Evolutionary conservation across 2,888 invertebrate species (phyloP), one percentile per base, ranked within the genome.

Genomic region (Anorthoa munda): DNA sequence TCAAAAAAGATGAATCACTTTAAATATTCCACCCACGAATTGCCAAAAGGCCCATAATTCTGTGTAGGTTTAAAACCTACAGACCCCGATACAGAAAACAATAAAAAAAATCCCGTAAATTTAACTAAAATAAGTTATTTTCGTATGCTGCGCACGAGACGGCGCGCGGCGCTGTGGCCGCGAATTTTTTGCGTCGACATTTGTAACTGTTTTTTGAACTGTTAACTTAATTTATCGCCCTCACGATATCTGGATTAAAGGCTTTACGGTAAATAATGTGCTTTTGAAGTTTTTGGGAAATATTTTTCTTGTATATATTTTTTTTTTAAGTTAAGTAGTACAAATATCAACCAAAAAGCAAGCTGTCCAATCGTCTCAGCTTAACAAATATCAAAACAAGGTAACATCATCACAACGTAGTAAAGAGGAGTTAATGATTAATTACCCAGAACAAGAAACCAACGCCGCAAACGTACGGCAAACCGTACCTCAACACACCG

Each of bases 71-170:
- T 64, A 73, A 68, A 79, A 71, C 81, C 81, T 74, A 84, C 67
- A 81, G 84, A 81, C 81, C 81, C 70, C 81, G 18, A 75, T 84
- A 53, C 31, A 26, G 71, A 50, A 56, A 53, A 81, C 70, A 75
- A 81, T 75, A 84, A 83, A 81, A 75, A 45, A 84, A 84, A 86
- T 84, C 86, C 84, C 86, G 86, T 84, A 86, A 81, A 77, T 84
- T 73, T 84, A 17, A 68, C 45, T 71, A 84, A 84, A 83, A 70
- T 56, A 65, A 69, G n/a, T 46, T 23, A 15, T 66, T 78, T 68
- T 39, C 2, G 51, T 17, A 84, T 84, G 55, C 84, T 11, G 12
- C 46, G 55, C 85, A 81, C 72, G 39, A 7, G 39, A 9, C 39
- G 39, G 86, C 74, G 64, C 72, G 70, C 2, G 4, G 5, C 23